These are phyloP conservation scores for Mormoops blainvillei DNA, from an alignment of 2,113 vertebrate genomes.

Conservation along the genomic window DNA sequence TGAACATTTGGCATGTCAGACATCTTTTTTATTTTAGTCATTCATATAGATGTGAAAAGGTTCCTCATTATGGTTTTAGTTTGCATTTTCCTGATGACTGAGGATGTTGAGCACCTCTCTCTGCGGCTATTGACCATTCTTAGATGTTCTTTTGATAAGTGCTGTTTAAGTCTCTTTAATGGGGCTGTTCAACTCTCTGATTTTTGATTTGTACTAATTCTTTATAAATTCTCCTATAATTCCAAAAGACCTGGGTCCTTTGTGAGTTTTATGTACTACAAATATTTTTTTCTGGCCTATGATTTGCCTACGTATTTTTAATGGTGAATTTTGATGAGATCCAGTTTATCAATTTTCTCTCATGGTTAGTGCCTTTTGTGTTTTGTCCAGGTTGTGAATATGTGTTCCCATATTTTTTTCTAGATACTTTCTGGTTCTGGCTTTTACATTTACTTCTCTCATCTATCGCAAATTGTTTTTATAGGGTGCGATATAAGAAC, in stretches of 20 bases:
- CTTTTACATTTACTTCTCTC: constrained; percentile 5
- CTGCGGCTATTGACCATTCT: background rate
- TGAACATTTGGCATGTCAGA: background rate
- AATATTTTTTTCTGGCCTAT: background rate
- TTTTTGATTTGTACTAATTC: background rate
- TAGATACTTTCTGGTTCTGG: background rate
- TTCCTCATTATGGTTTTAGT: constrained; percentile 10
- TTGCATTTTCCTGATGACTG: background rate
- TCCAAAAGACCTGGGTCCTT: background rate
- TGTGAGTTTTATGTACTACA: background rate
- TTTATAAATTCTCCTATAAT: background rate
- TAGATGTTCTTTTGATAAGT: background rate
- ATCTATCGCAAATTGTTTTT: background rate
- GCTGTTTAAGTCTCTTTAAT: background rate
- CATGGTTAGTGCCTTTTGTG: background rate
- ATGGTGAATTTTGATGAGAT: background rate
- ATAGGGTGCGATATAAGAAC: background rate
- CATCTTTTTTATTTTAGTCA: background rate
- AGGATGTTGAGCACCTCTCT: background rate
- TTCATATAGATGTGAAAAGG: background rate
- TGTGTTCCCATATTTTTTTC: background rate
- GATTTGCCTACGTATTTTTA: constrained; percentile 2
- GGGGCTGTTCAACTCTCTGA: background rate
- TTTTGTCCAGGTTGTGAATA: background rate
- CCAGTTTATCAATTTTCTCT: background rate